phyloP scores from a whole-genome alignment of 2,113 vertebrate genomes.

The Tiliqua scincoides region DNA sequence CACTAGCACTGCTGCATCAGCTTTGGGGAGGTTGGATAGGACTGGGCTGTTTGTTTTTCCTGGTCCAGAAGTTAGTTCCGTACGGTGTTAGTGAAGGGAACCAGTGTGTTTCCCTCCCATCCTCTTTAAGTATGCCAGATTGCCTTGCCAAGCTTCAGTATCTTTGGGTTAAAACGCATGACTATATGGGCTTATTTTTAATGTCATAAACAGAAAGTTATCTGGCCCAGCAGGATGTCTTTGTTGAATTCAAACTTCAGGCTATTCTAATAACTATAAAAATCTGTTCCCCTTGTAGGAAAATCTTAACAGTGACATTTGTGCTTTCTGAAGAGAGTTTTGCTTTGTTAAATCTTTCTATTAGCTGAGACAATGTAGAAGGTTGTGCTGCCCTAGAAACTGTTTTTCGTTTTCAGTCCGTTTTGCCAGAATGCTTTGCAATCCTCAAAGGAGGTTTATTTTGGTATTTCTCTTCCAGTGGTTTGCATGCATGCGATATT shows the following conservation, averaged over 20 bases:
- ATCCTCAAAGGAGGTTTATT: not conserved
- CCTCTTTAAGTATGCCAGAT: not conserved
- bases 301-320: not conserved
- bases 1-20: no score
- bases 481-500: not conserved
- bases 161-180: not conserved
- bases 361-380: not conserved
- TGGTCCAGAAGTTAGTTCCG: not conserved
- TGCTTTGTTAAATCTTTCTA: not conserved
- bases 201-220: not conserved
- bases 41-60: not conserved
- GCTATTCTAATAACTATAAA: not conserved
- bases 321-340: not conserved
- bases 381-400: not conserved
- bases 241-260: not conserved
- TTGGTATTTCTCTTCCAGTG: not conserved
- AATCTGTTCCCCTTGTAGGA: not conserved
- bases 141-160: not conserved
- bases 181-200: not conserved
- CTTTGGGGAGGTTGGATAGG: no score
- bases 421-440: not conserved
- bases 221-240: not conserved
- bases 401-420: not conserved
- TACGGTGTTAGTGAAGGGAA: not conserved
- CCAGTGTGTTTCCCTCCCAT: not conserved